Evolutionary conservation across 2,797 vertebrate species (phyloP).

Genomic region (Coregonus sp.): DNA sequence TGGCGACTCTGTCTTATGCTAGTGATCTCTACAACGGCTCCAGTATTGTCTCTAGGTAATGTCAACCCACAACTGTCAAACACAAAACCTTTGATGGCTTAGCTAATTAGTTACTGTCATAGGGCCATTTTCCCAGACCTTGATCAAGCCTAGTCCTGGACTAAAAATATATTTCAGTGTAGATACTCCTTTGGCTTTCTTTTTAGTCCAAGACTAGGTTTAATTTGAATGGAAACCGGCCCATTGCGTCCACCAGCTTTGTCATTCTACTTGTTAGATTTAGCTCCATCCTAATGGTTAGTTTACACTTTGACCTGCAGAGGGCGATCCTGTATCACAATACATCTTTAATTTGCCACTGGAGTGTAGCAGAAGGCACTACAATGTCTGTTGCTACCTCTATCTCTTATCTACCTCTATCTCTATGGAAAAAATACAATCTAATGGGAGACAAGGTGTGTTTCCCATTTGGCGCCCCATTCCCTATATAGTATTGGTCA

Average conservation of each 20-base stretch:
- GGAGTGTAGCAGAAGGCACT: too few species aligned
- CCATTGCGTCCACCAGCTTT: too few species aligned
- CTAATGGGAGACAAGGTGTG: neutral
- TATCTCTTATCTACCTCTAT: neutral
- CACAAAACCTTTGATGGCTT: neutral
- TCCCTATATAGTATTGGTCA: neutral
- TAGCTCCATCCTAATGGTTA: neutral
- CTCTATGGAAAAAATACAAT: neutral
- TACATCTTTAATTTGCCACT: slow-evolving; percentile 13
- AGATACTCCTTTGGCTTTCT: too few species aligned
- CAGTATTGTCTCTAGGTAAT: slow-evolving; percentile 98
- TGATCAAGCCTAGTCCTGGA: too few species aligned
- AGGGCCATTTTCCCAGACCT: too few species aligned
- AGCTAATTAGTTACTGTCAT: neutral
- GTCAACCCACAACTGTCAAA: neutral
- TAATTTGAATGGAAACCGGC: too few species aligned
- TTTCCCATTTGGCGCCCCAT: neutral
- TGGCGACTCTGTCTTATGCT: slow-evolving; percentile 95
- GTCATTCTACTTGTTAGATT: too few species aligned
- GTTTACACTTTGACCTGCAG: slow-evolving; percentile 27
- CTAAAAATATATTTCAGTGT: too few species aligned
- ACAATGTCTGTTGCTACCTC: neutral
- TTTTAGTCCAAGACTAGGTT: too few species aligned
- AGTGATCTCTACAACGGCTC: slow-evolving; percentile 99
- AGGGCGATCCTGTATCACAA: slow-evolving; percentile 35